Evolutionary conservation across 2,113 vertebrate genomes (phyloP).

Genomic region (Tenrec ecaudatus): DNA sequence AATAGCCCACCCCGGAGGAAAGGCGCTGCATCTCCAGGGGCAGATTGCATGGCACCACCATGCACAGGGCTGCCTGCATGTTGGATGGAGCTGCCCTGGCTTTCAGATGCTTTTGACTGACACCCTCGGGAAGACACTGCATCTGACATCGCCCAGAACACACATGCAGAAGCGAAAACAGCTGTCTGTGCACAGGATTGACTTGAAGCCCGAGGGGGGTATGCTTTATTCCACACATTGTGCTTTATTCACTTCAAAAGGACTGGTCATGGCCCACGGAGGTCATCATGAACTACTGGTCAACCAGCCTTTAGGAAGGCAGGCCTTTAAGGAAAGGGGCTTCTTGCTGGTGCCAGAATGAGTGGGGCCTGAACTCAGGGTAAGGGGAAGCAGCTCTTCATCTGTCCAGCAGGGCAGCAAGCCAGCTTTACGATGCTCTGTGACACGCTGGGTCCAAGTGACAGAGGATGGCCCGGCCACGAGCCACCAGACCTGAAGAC

Average conservation of each 20-base stretch:
- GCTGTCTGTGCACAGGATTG: too few species aligned
- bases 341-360: not conserved
- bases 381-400: not conserved
- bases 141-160: not conserved
- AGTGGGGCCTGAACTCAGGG: not conserved
- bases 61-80: not conserved
- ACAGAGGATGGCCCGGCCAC: not conserved
- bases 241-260: not conserved
- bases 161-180: too few species aligned
- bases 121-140: not conserved
- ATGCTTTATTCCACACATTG: too few species aligned
- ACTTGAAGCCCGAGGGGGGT: not conserved
- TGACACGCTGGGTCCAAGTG: not conserved
- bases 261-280: not conserved
- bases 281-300: not conserved
- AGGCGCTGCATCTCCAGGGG: not conserved
- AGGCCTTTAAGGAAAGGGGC: not conserved
- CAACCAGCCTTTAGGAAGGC: not conserved
- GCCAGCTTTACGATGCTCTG: not conserved
- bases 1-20: not conserved
- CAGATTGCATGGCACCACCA: fast-evolving
- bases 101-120: not conserved
- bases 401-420: not conserved
- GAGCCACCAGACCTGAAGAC: not conserved
- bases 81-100: not conserved